Conservation (phyloP, 2,888 invertebrate genomes). For the Ceratothoa steindachneri region DNA sequence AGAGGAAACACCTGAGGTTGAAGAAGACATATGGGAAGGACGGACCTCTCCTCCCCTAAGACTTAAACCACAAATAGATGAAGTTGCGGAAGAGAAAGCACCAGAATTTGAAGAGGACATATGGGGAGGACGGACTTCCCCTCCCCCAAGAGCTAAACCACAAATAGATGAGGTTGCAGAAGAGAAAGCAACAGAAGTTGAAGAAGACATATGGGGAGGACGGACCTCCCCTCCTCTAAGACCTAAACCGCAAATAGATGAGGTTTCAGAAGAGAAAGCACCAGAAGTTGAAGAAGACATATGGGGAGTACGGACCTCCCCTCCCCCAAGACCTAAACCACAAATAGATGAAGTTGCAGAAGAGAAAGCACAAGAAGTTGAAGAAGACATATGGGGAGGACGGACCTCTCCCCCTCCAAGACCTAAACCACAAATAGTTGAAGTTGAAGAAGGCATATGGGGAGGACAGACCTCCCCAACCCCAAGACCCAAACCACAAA, state of each 20-base stretch:
- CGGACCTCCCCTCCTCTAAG: background rate
- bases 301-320: background rate
- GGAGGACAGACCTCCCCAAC: background rate
- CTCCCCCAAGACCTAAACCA: background rate
- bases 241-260: background rate
- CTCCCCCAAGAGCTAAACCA: background rate
- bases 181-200: background rate
- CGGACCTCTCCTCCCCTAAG: background rate
- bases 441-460: background rate
- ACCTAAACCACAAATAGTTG: background rate
- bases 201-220: background rate
- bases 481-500: background rate
- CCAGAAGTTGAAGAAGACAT: background rate
- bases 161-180: background rate
- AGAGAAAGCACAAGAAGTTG: background rate
- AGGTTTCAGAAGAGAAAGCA: background rate
- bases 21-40: background rate
- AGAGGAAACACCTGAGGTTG: background rate
- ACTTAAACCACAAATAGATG: background rate
- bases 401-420: background rate
- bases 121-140: background rate
- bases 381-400: background rate
- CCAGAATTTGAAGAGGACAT: background rate
- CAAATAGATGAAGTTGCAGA: slow-evolving; percentile 1
- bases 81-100: background rate